Base-by-base conservation (phyloP, 2,888 invertebrate genomes). In the Zelleria hepariella region DNA sequence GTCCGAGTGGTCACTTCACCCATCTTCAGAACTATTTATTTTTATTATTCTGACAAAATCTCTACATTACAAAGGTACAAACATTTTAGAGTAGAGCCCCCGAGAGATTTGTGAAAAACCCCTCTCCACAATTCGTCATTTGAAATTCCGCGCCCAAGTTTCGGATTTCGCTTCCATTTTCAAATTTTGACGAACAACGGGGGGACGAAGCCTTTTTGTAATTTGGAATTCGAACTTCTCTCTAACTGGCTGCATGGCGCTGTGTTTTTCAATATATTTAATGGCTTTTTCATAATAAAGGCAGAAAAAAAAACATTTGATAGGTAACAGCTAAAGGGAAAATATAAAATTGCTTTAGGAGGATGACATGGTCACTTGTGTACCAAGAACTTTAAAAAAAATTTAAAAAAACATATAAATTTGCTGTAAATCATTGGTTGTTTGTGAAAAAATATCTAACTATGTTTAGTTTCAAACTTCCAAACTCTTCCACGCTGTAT, bases 61-160 rank as follows among this genome's bases (percentile, higher is more conserved):
- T n/a, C n/a, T n/a, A n/a, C n/a, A n/a, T n/a, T n/a, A n/a, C 21
- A 21, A 51, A 20, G 51, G 42, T 15, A 42, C n/a, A 1, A 20
- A 51, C 3, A 2, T 20, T 20, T 51, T 20, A 20, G 20, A 23
- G 51, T 51, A 21, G 51, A 23, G 23, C 54, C n/a, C 48, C 24
- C 7, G 48, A 27, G 58, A 26, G 49, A 27, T 58, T 26, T 58
- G 32, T 48, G 87, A 87, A 87, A 87, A 86, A 87, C 81, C 85
- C 32, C 32, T 2, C 80, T 82, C 75, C 78, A 74, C 85, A 82
- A 86, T 83, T 85, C 87, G 85, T 87, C 87, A 87, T 87, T 87
- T 80, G 76, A 81, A 42, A 87, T 87, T 86, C 85, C 84, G 81
- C 83, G 85, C 82, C 76, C 78, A 82, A 80, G 75, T 78, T 80